Evolutionary conservation across 2,888 invertebrate species (phyloP), one percentile per base, ranked within the genome.

Genomic region (Pimpla rufipes): DNA sequence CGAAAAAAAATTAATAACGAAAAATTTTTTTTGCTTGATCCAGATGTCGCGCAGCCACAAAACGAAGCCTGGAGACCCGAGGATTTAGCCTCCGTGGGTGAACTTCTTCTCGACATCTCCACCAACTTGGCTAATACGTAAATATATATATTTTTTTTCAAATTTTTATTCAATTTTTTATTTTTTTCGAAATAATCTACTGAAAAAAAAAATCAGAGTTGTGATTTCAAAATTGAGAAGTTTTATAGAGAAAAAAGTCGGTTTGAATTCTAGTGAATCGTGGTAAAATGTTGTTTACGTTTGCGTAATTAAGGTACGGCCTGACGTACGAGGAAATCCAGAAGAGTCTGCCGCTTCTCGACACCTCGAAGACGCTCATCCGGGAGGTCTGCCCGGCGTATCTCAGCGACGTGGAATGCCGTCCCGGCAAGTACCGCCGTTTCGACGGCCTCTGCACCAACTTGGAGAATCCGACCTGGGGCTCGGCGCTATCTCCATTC

Each of bases 361-460:
- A 98, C 92, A 98, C 98, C 0, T 97, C 97, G 1, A 97, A 97
- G 90, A 98, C 98, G 0, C 94, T 97, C 47, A 97, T 98, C 88
- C 95, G 97, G 11, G 97, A 98, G 90, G 96, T 97, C 3, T 98
- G 98, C 89, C 98, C 98, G 0, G 97, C 98, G 0, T 97, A 96
- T 91, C 95, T 98, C 90, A 96, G 97, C 0, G 97, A 97, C 89
- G 97, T 98, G 29, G 97, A 98, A 93, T 98, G 98, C 89, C 95
- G 97, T 59, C 96, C 98, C 0, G 98, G 98, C 68, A 98, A 98
- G 92, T 98, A 98, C 93, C 95, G 98, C 16, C 95, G 98, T 29
- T 95, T 96, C 88, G 98, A 98, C 91, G 98, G 98, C 0, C 95
- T 98, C 6, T 98, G 98, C 94, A 98, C 97, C 88, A 98, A 98